Conservation (phyloP, 2,113 vertebrate species). For the Hippocampus zosterae region DNA sequence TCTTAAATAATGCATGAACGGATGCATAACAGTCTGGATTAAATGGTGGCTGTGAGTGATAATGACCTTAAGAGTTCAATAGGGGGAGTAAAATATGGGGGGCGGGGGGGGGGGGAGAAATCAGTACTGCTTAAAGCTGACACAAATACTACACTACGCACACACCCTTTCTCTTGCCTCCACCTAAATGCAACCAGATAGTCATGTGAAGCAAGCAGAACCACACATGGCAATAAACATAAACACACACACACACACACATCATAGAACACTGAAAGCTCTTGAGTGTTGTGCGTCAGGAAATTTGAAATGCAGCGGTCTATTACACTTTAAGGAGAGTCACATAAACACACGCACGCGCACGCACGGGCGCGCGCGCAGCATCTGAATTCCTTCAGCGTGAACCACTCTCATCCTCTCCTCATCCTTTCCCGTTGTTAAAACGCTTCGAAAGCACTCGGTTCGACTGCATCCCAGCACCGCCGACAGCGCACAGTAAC, state of each 20-base stretch:
- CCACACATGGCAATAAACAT: conserved; percentile 33
- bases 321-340: conserved; percentile 40
- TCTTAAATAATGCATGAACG: conserved; percentile 49
- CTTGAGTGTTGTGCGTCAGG: conserved; percentile 19
- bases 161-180: background rate
- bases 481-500: conserved; percentile 50
- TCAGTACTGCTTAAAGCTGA: conserved; percentile 52
- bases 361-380: conserved; percentile 12
- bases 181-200: conserved; percentile 40
- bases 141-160: conserved; percentile 36
- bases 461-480: conserved; percentile 28
- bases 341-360: conserved; percentile 31
- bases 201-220: conserved; percentile 52
- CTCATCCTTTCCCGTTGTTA: conserved; percentile 37
- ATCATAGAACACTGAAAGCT: conserved; percentile 3
- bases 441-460: conserved; percentile 38
- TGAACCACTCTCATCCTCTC: conserved; percentile 57
- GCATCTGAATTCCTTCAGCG: conserved; percentile 73
- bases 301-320: conserved; percentile 35
- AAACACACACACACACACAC: conserved; percentile 31
- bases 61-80: conserved; percentile 37
- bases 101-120: background rate
- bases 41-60: conserved; percentile 22
- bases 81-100: conserved; percentile 17
- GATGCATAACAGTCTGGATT: conserved; percentile 31